Conservation (phyloP, 2,797 vertebrate genomes). For the Phalloptychus januarius region DNA sequence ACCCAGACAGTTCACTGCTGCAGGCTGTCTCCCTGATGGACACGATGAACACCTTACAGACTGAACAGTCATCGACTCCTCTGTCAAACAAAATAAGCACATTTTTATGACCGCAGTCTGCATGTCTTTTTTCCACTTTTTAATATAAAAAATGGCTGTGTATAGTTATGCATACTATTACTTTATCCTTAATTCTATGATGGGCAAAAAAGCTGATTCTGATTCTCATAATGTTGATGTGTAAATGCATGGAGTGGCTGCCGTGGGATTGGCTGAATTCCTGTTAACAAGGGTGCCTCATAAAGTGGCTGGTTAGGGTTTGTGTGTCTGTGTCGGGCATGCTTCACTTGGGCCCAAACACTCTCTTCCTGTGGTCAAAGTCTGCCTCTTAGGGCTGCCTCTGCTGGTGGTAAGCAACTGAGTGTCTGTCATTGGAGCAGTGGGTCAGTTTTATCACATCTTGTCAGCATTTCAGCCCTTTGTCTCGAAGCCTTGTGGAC, state of each 20-base stretch:
- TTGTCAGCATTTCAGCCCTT: slow-evolving; percentile 22
- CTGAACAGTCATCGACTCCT: neutral
- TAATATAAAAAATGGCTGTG: neutral
- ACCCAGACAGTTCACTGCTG: neutral
- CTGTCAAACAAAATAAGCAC: neutral
- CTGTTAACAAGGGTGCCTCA: neutral
- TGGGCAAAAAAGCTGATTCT: neutral
- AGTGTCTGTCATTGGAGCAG: slow-evolving; percentile 23
- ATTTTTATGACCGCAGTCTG: neutral
- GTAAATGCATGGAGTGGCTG: neutral
- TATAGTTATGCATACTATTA: neutral
- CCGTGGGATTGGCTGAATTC: neutral
- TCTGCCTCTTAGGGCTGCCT: slow-evolving; percentile 43
- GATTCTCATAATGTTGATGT: neutral
- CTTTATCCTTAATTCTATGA: neutral
- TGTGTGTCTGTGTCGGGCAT: neutral
- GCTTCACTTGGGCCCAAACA: neutral
- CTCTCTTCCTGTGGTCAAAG: slow-evolving; percentile 30
- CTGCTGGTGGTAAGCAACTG: slow-evolving; percentile 48
- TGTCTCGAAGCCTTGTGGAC: neutral
- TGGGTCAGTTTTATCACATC: slow-evolving; percentile 19
- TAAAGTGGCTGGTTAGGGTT: neutral
- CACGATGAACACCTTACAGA: neutral
- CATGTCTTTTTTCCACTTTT: neutral
- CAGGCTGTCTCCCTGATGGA: neutral